Evolutionary conservation across 1,140 invertebrate species (phyloP).

Genomic region (Drosophila kohkoa): DNA sequence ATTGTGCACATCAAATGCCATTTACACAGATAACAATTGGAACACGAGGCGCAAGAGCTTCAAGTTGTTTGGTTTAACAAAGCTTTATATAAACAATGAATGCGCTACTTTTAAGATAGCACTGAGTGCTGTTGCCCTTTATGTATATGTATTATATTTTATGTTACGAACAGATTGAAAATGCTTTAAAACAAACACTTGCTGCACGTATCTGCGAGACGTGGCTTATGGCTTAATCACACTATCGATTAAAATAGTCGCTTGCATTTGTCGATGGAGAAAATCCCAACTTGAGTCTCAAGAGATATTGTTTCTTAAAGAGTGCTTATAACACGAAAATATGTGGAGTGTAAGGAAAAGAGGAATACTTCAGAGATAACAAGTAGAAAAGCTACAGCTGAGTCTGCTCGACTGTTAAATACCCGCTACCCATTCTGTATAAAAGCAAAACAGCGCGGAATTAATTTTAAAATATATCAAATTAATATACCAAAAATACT

Average conservation of each 20-base stretch:
- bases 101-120: constrained; percentile 5
- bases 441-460: no score
- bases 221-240: no score
- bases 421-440: no score
- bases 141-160: no score
- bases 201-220: background rate
- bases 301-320: background rate
- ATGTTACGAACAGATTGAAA: background rate
- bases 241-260: background rate
- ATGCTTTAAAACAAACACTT: constrained; percentile 2
- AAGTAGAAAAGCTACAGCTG: no score
- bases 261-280: background rate
- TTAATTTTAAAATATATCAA: no score
- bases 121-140: background rate
- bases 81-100: constrained; percentile 21
- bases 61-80: constrained; percentile 11
- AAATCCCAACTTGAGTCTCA: background rate
- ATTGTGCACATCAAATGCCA: background rate
- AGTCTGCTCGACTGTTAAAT: no score
- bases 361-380: no score
- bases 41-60: background rate
- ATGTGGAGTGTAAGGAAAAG: background rate
- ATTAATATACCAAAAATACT: no score
- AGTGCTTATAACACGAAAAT: no score
- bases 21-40: constrained; percentile 15